A percentile compares a stretch with the other conserved stretches of the same genome.
Evolutionary conservation across 2,797 vertebrate genomes (phyloP).

Genomic region (Poeciliopsis turneri): DNA sequence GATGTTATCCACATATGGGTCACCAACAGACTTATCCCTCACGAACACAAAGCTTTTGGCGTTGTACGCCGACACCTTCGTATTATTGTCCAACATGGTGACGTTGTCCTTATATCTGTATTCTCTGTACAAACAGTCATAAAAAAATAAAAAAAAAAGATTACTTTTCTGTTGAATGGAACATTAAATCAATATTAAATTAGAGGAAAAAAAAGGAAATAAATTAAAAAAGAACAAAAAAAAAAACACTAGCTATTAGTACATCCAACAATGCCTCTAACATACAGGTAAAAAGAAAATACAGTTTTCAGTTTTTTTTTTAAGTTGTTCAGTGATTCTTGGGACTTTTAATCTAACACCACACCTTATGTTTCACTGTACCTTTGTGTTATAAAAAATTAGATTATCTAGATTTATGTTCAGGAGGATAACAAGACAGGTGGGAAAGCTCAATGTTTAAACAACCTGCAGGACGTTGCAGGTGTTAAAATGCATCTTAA

Average conservation of each 20-base stretch:
- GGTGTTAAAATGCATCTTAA: not conserved
- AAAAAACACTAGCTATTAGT: not conserved
- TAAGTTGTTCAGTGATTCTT: not conserved
- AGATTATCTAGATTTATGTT: not conserved
- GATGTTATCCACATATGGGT: conserved; percentile 75
- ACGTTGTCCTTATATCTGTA: conserved; percentile 83
- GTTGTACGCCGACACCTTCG: conserved; percentile 75
- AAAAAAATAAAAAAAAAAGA: not conserved
- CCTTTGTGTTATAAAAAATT: not conserved
- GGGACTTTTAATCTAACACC: not conserved
- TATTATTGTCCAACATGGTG: conserved; percentile 73
- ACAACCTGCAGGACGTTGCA: too few relatives aligned
- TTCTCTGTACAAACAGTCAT: conserved; percentile 68
- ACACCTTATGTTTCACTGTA: not conserved
- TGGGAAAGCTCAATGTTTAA: not conserved
- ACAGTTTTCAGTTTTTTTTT: not conserved
- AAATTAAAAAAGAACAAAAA: not conserved
- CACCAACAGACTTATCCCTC: conserved; percentile 79
- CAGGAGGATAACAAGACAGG: not conserved
- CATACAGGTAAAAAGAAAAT: not conserved
- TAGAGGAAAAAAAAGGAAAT: not conserved
- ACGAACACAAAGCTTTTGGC: conserved; percentile 81
- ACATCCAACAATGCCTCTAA: not conserved
- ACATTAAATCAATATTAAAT: not conserved
- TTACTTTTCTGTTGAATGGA: not conserved